These are phyloP conservation scores for Sialis fuliginosa DNA, from an alignment of 2,888 invertebrate species.

Conservation along the genomic window DNA sequence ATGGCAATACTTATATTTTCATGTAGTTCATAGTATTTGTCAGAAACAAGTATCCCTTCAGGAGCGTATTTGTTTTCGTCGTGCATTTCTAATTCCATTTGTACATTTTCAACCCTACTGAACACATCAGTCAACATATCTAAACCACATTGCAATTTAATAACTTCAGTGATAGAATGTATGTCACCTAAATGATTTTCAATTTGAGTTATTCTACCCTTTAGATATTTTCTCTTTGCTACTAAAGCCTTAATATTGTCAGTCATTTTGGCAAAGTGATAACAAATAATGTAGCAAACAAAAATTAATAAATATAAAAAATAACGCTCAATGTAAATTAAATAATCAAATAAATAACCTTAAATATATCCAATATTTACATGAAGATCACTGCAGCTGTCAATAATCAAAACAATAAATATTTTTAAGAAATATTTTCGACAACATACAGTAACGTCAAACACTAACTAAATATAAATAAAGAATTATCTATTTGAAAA, in stretches of 20 bases:
- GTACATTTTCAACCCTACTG: background rate
- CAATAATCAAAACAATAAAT: too few species aligned
- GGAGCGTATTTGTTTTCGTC: background rate
- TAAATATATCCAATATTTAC: too few species aligned
- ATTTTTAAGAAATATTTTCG: too few species aligned
- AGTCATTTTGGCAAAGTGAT: slow-evolving; percentile 8
- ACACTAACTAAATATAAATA: too few species aligned
- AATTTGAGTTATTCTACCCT: background rate
- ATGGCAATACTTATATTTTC: background rate
- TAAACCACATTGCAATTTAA: background rate
- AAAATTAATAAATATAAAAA: too few species aligned
- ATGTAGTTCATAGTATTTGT: background rate
- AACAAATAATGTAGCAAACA: background rate
- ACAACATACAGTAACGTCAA: too few species aligned
- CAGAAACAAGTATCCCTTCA: background rate
- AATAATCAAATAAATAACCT: too few species aligned
- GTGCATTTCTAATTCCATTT: background rate
- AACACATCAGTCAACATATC: background rate
- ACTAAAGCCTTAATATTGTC: background rate
- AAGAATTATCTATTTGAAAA: too few species aligned
- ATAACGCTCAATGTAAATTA: too few species aligned
- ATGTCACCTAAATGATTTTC: background rate
- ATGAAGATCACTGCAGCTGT: too few species aligned
- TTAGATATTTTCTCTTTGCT: background rate
- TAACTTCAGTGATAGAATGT: background rate